phyloP scores from a whole-genome alignment of 2,113 vertebrate genomes.

The Corynorhinus townsendii region DNA sequence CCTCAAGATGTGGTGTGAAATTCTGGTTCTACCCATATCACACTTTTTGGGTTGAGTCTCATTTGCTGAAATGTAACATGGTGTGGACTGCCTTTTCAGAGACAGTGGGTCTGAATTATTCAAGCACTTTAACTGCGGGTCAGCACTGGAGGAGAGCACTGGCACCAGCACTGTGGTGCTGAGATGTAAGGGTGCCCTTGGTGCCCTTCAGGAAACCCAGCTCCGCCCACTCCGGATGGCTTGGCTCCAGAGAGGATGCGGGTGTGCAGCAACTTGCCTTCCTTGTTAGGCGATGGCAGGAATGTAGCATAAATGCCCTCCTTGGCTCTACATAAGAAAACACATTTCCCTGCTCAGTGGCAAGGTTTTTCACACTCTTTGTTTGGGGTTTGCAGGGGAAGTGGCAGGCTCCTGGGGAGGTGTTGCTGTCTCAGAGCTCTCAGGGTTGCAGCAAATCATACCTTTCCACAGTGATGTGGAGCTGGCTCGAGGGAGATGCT shows the following conservation, averaged over 20 bases:
- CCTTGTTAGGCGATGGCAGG: neutral
- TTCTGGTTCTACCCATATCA: neutral
- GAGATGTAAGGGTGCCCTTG: neutral
- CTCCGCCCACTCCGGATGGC: neutral
- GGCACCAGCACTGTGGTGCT: neutral
- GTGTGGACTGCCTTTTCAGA: neutral
- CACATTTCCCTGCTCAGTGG: neutral
- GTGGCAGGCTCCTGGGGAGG: neutral
- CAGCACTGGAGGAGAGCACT: neutral
- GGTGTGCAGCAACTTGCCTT: accelerated
- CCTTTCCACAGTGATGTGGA: conserved; percentile 41
- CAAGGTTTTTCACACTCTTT: neutral
- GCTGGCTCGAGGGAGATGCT: neutral
- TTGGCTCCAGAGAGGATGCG: neutral
- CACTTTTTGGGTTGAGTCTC: neutral
- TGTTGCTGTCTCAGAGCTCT: conserved; percentile 15
- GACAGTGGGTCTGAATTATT: neutral
- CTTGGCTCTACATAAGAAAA: neutral
- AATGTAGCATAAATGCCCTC: neutral
- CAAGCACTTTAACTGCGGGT: neutral
- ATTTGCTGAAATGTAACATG: neutral
- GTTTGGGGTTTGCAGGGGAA: conserved; percentile 16
- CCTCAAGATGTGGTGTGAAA: neutral
- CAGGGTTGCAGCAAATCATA: conserved; percentile 37
- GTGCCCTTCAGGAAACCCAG: too few relatives aligned